Base-by-base conservation (phyloP, 2,797 vertebrate species). In the Periophthalmus magnuspinnatus region DNA sequence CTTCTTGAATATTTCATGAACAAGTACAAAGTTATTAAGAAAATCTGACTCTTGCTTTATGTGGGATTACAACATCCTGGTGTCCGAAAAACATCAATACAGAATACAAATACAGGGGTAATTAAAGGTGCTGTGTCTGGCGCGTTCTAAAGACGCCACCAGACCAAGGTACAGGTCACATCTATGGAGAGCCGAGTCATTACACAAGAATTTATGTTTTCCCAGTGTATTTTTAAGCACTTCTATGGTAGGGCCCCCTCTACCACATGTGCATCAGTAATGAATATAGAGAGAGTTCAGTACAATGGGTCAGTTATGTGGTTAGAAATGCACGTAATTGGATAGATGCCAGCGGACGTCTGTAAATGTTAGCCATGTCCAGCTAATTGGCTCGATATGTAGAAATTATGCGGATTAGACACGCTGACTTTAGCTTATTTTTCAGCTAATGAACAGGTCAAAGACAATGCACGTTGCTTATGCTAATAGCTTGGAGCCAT, bases 361-460 rank as follows among this genome's bases (percentile, higher is more conserved):
- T 63, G 2, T 62, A 41, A 62, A 63, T 24, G 61, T 41, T 63
- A 45, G 5, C 36, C 38, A 22, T 24, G n/a, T 9, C 38, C 19
- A 24, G 21, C 6, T 45, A 63, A 63, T 45, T 41, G 61, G 38
- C 38, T 17, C 38, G 32, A 17, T 24, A 28, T 38, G 59, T 61
- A 38, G n/a, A 61, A 61, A 61, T 61, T 21, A 61, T 61, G 33
- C 34, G 41, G 59, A 61, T 61, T 38, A 38, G 59, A 61, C 38
- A n/a, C 59, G 11, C 34, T 5, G 11, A 21, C 34, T 61, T 59
- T 61, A 38, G 19, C 59, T 61, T 61, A 61, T 61, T 36, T 61
- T 61, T 13, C n/a, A 41, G 34, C 22, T 61, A 61, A 61, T 41
- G 58, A 60, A 60, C 33, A 60, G 58, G 32, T 34, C 32, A 34